A percentile compares a stretch with the other conserved stretches of the same genome.
phyloP scores from a whole-genome alignment of 2,113 vertebrate genomes.

The Gambusia holbrooki region DNA sequence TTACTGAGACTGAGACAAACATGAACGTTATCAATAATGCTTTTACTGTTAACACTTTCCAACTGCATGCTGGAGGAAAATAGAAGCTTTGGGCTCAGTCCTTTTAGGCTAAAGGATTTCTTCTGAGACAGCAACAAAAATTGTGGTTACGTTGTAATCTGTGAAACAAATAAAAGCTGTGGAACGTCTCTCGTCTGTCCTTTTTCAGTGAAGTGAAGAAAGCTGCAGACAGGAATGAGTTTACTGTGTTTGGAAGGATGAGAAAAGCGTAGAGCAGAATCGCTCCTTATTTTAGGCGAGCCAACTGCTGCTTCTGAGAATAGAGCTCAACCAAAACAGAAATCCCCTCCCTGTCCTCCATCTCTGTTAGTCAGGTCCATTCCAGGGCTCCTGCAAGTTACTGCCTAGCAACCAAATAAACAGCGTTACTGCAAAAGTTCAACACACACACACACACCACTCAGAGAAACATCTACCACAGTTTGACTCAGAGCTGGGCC shows the following conservation, averaged over 20 bases:
- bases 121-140: no score
- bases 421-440: constrained; percentile 54
- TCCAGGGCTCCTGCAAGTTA: constrained; percentile 56
- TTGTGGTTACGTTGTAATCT: no score
- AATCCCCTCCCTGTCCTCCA: constrained; percentile 18
- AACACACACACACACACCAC: constrained; percentile 21
- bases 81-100: no score
- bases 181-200: neutral
- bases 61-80: no score
- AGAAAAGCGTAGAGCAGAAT: neutral
- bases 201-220: neutral
- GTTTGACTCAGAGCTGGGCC: constrained; percentile 7
- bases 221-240: neutral
- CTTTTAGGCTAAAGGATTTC: no score
- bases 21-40: no score
- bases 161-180: no score
- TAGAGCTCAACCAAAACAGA: constrained; percentile 28
- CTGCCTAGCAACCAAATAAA: constrained; percentile 76
- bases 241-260: neutral
- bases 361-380: constrained; percentile 59
- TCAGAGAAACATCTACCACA: constrained; percentile 6
- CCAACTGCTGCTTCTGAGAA: constrained; percentile 23
- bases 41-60: no score
- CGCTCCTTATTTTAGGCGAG: neutral
- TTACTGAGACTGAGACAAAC: no score